Base-by-base conservation (phyloP, 2,888 invertebrate species). In the Euclidia mi region DNA sequence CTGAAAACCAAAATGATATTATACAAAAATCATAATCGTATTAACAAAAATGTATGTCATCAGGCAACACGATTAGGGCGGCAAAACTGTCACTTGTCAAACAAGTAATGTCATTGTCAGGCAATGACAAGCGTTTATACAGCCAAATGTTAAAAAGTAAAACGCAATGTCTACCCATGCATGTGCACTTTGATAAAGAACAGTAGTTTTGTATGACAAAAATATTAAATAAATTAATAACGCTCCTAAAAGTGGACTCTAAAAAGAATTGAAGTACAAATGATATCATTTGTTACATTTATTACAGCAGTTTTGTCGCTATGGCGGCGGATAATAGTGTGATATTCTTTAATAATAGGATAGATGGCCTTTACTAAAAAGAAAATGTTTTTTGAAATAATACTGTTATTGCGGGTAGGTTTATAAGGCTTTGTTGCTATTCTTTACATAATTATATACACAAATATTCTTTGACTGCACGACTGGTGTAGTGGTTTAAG, bases 31-130 rank as follows among this genome's bases (percentile, higher is more conserved):
- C 2, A 42, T 38, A 61, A 52, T 45, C 3, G 2, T 20, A 32
- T 18, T 32, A 14, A 25, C 3, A 15, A 56, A 60, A 68, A 38
- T 41, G 7, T 60, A 60, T 65, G 49, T 56, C 51, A 61, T 69
- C 56, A 34, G 32, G 25, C 40, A 37, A 71, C 74, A 73, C 49
- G 63, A 56, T 61, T 63, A 66, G 74, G 74, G 74, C 17, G 43
- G 71, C 53, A 45, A 32, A 40, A 48, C 20, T 69, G 71, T 70
- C 71, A 73, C 41, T 65, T 51, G 48, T 52, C 55, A 42, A 44
- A 50, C 34, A 42, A 40, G 51, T 50, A 57, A 55, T 51, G 48
- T 57, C 56, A 70, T 63, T 72, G 72, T 67, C 59, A 47, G 43
- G 47, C 57, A 57, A 52, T 67, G 65, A 59, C 65, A 60, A 25